Evolutionary conservation across 2,113 vertebrate genomes (phyloP), one percentile per base, ranked within the genome.

Genomic region (Colistium nudipinnis): DNA sequence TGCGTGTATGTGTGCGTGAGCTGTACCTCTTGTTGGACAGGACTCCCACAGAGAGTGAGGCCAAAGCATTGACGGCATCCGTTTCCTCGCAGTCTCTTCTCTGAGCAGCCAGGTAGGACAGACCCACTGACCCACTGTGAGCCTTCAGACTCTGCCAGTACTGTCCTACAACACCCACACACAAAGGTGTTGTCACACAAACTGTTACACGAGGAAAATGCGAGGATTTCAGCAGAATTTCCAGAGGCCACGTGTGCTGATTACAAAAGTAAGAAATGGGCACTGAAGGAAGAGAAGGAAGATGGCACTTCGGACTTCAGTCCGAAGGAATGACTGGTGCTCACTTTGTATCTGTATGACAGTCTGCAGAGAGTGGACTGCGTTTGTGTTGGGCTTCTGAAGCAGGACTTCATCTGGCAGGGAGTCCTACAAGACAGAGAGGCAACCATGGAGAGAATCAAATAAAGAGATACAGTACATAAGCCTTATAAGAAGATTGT

Each of bases 341-440:
- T 96, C 86, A 98, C 97, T 95, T 85, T 98, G 96, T 69, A 96
- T 93, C 74, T 94, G 92, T 61, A 98, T 90, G 82, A 97, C 95
- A 0, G 93, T 87, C 69, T 98, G 95, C 82, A 98, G 91, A 9
- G 95, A 97, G 74, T 85, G 92, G 63, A 97, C 92, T 0, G 94
- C 96, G 0, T 95, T 97, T 70, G 90, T 67, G 61, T 93, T 95
- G 39, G 97, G 97, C 41, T 94, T 94, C 91, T 94, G 94, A 66
- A 94, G 90, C 25, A 97, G 51, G 62, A 92, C 91, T n/a, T 96
- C 93, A 56, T 97, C 95, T 1, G 95, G 78, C 51, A 97, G 89
- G 4, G 93, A 91, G 5, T 98, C 95, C 92, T 95, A 27, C 11
- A 25, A 60, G 35, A 64, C 17, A 70, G 22, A 78, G 1, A 60